phyloP scores from a whole-genome alignment of 2,113 vertebrate species.

The Clarias gariepinus region DNA sequence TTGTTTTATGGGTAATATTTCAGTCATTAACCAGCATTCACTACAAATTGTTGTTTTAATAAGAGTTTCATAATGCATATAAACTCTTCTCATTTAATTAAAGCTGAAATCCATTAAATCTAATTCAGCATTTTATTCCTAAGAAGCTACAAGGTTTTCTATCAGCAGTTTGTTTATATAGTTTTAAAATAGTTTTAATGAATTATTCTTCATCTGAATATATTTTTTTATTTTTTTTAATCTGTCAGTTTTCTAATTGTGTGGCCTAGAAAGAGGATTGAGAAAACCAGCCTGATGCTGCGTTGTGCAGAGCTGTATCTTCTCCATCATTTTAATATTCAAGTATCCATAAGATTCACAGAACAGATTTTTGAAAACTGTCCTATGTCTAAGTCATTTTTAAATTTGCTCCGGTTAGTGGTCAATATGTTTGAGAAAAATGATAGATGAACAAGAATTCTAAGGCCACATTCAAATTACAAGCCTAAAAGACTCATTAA shows the following conservation, averaged over 20 bases:
- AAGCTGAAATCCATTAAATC: too few species aligned
- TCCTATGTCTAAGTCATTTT: background rate
- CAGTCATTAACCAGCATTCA: background rate
- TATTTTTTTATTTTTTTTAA: background rate
- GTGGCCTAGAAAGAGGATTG: background rate
- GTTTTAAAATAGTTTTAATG: background rate
- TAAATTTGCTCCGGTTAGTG: background rate
- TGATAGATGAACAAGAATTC: background rate
- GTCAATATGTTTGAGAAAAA: background rate
- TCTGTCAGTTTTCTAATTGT: background rate
- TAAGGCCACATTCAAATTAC: background rate
- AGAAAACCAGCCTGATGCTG: background rate
- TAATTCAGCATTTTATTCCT: background rate
- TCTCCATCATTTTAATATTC: background rate
- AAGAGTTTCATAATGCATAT: background rate
- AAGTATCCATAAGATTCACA: background rate
- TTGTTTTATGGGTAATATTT: conserved; percentile 8
- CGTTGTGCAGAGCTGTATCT: background rate
- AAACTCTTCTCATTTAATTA: background rate
- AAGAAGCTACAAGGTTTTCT: background rate
- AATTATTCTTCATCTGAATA: background rate
- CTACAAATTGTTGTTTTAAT: background rate
- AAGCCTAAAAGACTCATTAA: too few species aligned
- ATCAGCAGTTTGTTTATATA: background rate
- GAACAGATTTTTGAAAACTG: background rate